Evolutionary conservation across 2,797 vertebrate genomes (phyloP).

Genomic region (Pagetopsis macropterus): DNA sequence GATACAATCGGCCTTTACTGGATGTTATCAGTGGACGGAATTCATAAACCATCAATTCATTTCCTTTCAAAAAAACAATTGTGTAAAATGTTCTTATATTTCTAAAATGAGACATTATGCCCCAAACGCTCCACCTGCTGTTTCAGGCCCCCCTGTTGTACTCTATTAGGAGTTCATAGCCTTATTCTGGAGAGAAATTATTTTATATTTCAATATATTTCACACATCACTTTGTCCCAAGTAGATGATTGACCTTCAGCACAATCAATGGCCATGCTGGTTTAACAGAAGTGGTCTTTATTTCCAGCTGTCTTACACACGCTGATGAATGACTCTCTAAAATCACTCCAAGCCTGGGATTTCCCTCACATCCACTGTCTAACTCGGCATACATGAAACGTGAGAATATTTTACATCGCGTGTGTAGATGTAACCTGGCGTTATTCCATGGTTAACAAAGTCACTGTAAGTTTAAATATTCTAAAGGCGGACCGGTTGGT

Average conservation of each 20-base stretch:
- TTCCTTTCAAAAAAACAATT: background rate
- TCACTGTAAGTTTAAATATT: background rate
- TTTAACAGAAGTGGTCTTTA: slow-evolving; percentile 81
- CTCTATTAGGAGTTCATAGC: slow-evolving; percentile 47
- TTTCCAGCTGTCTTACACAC: slow-evolving; percentile 79
- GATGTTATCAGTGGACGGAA: slow-evolving; percentile 9
- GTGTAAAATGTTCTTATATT: slow-evolving; percentile 12
- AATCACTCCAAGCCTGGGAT: slow-evolving; percentile 73
- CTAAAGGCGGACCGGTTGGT: background rate
- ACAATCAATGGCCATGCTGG: slow-evolving; percentile 76
- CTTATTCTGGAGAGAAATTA: slow-evolving; percentile 45
- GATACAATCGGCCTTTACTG: background rate
- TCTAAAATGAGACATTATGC: background rate
- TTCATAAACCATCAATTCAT: background rate
- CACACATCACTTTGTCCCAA: slow-evolving; percentile 57
- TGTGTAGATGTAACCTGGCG: slow-evolving; percentile 25
- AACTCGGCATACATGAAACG: slow-evolving; percentile 25
- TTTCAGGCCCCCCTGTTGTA: background rate
- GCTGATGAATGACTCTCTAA: slow-evolving; percentile 79
- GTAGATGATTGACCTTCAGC: slow-evolving; percentile 80
- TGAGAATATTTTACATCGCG: slow-evolving; percentile 40
- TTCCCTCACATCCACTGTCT: slow-evolving; percentile 52
- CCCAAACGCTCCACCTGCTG: slow-evolving; percentile 32
- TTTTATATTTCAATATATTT: slow-evolving; percentile 47
- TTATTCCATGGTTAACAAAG: slow-evolving; percentile 31